These are phyloP conservation scores for Pimpla rufipes DNA, from an alignment of 2,888 invertebrate genomes.

Conservation along the genomic window DNA sequence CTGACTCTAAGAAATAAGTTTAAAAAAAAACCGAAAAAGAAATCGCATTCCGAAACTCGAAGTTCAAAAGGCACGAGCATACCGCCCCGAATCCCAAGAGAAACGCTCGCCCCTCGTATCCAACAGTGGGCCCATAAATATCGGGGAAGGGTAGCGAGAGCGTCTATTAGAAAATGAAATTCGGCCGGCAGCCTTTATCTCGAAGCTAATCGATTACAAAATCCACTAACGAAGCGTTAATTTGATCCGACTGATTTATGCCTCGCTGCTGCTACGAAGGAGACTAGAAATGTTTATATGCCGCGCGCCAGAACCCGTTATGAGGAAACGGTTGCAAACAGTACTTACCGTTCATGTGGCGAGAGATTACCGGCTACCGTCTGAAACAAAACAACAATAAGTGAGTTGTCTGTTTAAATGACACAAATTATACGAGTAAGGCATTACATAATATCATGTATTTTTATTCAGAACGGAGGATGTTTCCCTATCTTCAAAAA, in stretches of 20 bases:
- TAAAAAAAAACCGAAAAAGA: neutral
- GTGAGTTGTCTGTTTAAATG: neutral
- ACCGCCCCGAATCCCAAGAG: slow-evolving; percentile 32
- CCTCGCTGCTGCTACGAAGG: slow-evolving; percentile 3
- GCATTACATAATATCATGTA: neutral
- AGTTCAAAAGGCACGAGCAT: slow-evolving; percentile 50
- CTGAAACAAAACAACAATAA: slow-evolving; percentile 78
- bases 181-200: slow-evolving; percentile 72
- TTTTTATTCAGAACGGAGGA: too few relatives aligned
- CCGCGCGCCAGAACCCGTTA: slow-evolving; percentile 7
- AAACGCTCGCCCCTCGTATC: slow-evolving; percentile 34
- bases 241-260: slow-evolving; percentile 66
- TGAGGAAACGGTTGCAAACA: slow-evolving; percentile 4
- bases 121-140: slow-evolving; percentile 73
- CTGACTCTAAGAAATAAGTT: neutral
- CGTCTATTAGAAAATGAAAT: slow-evolving; percentile 72
- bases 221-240: slow-evolving; percentile 74
- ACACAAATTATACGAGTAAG: neutral
- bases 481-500: too few relatives aligned
- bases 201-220: slow-evolving; percentile 74
- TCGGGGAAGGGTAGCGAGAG: slow-evolving; percentile 46
- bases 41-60: slow-evolving; percentile 11
- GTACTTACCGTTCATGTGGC: slow-evolving; percentile 78
- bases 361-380: slow-evolving; percentile 71
- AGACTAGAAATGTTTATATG: slow-evolving; percentile 17